Percentiles rank a stretch among this genome's conserved stretches.
These are phyloP conservation scores for Fratercula arctica DNA, from an alignment of 2,797 vertebrate species.

Conservation along the genomic window DNA sequence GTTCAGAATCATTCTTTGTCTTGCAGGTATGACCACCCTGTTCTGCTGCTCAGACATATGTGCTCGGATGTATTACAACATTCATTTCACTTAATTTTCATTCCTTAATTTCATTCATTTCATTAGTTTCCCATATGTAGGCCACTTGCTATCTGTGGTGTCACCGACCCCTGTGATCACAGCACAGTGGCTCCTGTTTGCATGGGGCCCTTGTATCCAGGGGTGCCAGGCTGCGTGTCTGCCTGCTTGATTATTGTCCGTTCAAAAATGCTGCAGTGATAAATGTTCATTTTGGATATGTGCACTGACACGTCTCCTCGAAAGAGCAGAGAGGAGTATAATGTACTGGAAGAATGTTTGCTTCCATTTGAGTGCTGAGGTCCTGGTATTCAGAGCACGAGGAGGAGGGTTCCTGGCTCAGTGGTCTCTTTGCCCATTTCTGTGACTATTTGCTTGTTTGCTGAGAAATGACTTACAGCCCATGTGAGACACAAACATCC, in stretches of 20 bases:
- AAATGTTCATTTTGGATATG: neutral
- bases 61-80: neutral
- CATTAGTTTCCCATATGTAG: accelerated
- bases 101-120: neutral
- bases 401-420: neutral
- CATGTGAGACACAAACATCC: slow-evolving; percentile 62
- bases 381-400: neutral
- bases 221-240: neutral
- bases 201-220: neutral
- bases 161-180: neutral
- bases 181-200: neutral
- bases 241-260: neutral
- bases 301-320: neutral
- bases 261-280: neutral
- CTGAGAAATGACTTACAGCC: slow-evolving; percentile 55
- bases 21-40: neutral
- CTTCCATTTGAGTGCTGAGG: neutral
- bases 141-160: neutral
- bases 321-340: neutral
- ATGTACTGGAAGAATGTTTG: neutral
- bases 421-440: slow-evolving; percentile 22
- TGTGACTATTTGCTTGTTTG: slow-evolving; percentile 55
- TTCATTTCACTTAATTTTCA: neutral
- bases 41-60: accelerated
- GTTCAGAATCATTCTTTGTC: neutral